A percentile compares a stretch with the other conserved stretches of the same genome.
These are phyloP conservation scores for Eleginops maclovinus DNA, from an alignment of 2,113 vertebrate species.

Conservation along the genomic window DNA sequence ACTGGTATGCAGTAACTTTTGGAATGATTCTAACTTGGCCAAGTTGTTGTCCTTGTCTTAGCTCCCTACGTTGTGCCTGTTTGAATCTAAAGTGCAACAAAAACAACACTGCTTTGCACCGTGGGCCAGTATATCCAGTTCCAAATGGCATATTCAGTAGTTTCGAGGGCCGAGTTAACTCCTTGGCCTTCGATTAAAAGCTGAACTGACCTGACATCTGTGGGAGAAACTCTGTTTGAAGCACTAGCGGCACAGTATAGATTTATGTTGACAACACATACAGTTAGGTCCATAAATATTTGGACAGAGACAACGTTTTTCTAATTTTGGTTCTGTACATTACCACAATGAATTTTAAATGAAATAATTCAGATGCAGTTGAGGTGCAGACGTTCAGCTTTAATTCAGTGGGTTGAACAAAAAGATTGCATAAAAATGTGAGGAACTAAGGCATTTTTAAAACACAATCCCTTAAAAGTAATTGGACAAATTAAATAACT, in stretches of 20 bases:
- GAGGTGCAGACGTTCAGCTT: no score
- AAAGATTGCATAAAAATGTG: no score
- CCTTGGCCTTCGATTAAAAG: conserved; percentile 17
- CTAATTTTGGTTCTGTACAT: no score
- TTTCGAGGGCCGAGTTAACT: conserved; percentile 18
- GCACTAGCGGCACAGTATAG: conserved; percentile 17
- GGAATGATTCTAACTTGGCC: conserved; percentile 31
- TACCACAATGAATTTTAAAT: no score
- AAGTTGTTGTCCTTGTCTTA: conserved; percentile 19
- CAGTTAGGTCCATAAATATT: no score
- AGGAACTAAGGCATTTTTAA: no score
- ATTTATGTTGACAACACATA: conserved; percentile 30
- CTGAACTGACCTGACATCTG: conserved; percentile 20
- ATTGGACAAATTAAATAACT: no score
- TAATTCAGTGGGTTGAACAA: no score
- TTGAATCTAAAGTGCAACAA: conserved; percentile 45
- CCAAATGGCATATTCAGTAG: conserved; percentile 68
- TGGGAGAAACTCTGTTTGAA: conserved; percentile 36
- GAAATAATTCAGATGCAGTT: no score
- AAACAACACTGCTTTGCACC: conserved; percentile 45
- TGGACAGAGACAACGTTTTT: no score
- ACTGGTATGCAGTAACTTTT: conserved; percentile 27
- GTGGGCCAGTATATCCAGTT: conserved; percentile 52
- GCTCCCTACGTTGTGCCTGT: conserved; percentile 35
- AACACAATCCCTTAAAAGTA: no score